A percentile compares a stretch with the other conserved stretches of the same genome.
phyloP scores from a whole-genome alignment of 2,888 invertebrate genomes.

The Diaperis boleti region DNA sequence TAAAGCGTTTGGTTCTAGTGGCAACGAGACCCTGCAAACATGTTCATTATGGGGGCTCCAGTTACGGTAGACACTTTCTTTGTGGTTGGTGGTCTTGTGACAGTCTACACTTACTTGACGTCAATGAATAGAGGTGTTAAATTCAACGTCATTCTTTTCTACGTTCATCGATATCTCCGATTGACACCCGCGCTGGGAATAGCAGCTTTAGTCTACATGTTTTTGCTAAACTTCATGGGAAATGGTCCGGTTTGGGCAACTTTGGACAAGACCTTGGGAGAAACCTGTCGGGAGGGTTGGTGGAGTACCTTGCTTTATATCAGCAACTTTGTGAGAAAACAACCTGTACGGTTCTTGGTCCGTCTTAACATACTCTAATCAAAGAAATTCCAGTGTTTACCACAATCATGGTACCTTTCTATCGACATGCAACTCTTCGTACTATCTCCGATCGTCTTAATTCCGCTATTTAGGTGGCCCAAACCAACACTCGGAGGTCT shows the following conservation, averaged over 20 bases:
- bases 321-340: slow-evolving; percentile 27
- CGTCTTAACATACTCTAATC: slow-evolving; percentile 32
- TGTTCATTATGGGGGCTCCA: slow-evolving; percentile 62
- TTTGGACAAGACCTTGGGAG: slow-evolving; percentile 9
- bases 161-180: slow-evolving; percentile 41
- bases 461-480: slow-evolving; percentile 45
- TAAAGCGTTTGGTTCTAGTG: slow-evolving; percentile 58
- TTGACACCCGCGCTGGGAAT: slow-evolving; percentile 59
- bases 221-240: slow-evolving; percentile 25
- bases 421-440: slow-evolving; percentile 55
- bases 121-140: slow-evolving; percentile 52
- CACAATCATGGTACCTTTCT: slow-evolving; percentile 54
- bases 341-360: slow-evolving; percentile 6
- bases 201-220: slow-evolving; percentile 17
- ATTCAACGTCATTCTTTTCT: slow-evolving; percentile 58
- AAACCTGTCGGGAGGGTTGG: slow-evolving; percentile 30
- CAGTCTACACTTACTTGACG: slow-evolving; percentile 64
- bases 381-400: slow-evolving; percentile 48
- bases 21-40: slow-evolving; percentile 45
- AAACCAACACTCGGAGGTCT: slow-evolving; percentile 29
- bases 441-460: slow-evolving; percentile 50
- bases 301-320: slow-evolving; percentile 39
- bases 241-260: slow-evolving; percentile 39
- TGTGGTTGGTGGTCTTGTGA: slow-evolving; percentile 71
- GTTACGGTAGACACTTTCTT: slow-evolving; percentile 75